Base-by-base conservation (phyloP, 2,888 invertebrate species). In the Epistrophella euchroma region DNA sequence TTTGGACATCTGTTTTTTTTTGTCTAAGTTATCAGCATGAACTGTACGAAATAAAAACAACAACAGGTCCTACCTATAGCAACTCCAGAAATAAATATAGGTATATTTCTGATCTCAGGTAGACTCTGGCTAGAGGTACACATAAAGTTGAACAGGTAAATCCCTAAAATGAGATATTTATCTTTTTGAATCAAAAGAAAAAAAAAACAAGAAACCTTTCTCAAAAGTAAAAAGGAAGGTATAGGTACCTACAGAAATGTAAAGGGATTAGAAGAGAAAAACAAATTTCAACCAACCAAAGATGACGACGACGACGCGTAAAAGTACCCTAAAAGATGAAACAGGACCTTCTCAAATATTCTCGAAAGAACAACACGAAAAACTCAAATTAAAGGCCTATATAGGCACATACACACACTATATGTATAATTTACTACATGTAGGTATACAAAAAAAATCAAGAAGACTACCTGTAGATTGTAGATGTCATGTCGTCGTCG, bases 301-400 rank as follows among this genome's bases (percentile, higher is more conserved):
- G 32, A 52, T 37, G 37, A 32, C 25, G 47, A 75, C 13, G 11
- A 40, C 25, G 40, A 75, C 19, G 15, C 58, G 22, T 15, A 19
- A 22, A 37, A 11, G 50, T 43, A 62, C 32, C 45, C 17, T 3
- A 22, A 32, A 74, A 73, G 58, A 37, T 37, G 60, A 52, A 84
- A 79, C 84, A 84, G 79, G 84, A 84, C 80, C 79, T 52, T 66
- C 58, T 60, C 22, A 72, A 80, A 80, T 62, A 32, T 68, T 68
- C 43, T 77, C 40, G 35, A 73, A 47, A 64, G 37, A 52, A 66
- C 28, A 45, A 58, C 19, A 56, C 35, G 10, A 45, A 35, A 19
- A 71, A 58, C 45, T 19, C 28, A 76, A 68, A 72, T 32, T 66
- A 60, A 78, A 74, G 15, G 28, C 77, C 28, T 60, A 60, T 58